Conservation (phyloP, 2,797 vertebrate species). For the Esox lucius region DNA sequence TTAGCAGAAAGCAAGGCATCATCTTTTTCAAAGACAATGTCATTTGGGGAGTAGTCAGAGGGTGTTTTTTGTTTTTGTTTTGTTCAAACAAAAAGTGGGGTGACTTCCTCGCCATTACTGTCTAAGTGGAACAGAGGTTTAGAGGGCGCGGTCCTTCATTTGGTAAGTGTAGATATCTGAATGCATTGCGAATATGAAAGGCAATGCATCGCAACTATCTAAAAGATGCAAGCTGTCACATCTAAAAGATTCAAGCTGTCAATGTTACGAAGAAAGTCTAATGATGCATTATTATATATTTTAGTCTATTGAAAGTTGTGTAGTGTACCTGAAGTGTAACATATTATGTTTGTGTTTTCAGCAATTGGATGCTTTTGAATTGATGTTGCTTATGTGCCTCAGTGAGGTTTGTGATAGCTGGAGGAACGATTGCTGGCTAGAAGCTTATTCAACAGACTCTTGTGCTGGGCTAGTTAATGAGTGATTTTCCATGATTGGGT, state of each 20-base stretch:
- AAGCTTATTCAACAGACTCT: constrained; percentile 41
- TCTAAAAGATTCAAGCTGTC: background rate
- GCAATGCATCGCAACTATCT: background rate
- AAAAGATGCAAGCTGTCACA: background rate
- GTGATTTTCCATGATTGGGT: constrained; percentile 46
- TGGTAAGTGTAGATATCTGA: constrained; percentile 22
- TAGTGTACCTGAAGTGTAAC: background rate
- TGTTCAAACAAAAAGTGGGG: constrained; percentile 2
- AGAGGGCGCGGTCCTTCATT: constrained; percentile 4
- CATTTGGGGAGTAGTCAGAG: constrained; percentile 30
- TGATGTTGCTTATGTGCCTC: constrained; percentile 35
- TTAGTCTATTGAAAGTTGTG: background rate
- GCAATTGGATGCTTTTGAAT: background rate
- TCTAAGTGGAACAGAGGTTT: background rate
- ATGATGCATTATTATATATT: background rate
- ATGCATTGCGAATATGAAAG: background rate
- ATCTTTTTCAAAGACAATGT: constrained; percentile 49
- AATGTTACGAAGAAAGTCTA: background rate
- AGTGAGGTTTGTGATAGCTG: constrained; percentile 22
- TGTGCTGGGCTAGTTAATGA: constrained; percentile 54
- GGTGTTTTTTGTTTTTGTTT: constrained; percentile 30
- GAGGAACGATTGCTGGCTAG: constrained; percentile 7
- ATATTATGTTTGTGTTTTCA: background rate
- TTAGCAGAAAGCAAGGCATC: constrained; percentile 35
- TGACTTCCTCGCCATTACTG: constrained; percentile 11